phyloP scores from a whole-genome alignment of 2,797 vertebrate genomes.

The Holocentrus rufus region DNA sequence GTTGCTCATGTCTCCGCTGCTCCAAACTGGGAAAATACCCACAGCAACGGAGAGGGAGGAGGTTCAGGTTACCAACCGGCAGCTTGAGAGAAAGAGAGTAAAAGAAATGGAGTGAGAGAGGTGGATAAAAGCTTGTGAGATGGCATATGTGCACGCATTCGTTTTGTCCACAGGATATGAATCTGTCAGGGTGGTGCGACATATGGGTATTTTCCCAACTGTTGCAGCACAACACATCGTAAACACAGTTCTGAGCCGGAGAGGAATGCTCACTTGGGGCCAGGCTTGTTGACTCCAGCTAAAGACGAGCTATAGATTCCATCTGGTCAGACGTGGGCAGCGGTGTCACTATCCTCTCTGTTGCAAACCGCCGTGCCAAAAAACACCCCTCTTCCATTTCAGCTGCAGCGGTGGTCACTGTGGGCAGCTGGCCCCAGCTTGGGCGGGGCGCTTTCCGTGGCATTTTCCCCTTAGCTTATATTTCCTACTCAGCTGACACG shows the following conservation, averaged over 20 bases:
- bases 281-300: constrained; percentile 35
- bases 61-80: constrained; percentile 47
- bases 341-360: constrained; percentile 62
- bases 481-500: constrained; percentile 44
- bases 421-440: constrained; percentile 57
- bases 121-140: constrained; percentile 10
- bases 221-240: constrained; percentile 23
- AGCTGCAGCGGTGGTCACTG: constrained; percentile 61
- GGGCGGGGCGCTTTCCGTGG: constrained; percentile 66
- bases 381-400: constrained; percentile 64
- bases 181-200: constrained; percentile 21
- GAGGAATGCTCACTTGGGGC: constrained; percentile 58
- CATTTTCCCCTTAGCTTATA: constrained; percentile 48
- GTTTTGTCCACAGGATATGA: constrained; percentile 14
- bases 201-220: constrained; percentile 13
- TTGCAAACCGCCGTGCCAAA: constrained; percentile 58
- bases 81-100: not conserved
- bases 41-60: constrained; percentile 20
- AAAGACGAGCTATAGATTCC: constrained; percentile 38
- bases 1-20: constrained; percentile 17
- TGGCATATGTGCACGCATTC: not conserved
- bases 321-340: constrained; percentile 58
- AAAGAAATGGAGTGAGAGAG: not conserved
- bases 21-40: constrained; percentile 47
- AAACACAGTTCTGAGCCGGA: constrained; percentile 36